Evolutionary conservation across 2,113 vertebrate species (phyloP).

Genomic region (Daubentonia madagascariensis): DNA sequence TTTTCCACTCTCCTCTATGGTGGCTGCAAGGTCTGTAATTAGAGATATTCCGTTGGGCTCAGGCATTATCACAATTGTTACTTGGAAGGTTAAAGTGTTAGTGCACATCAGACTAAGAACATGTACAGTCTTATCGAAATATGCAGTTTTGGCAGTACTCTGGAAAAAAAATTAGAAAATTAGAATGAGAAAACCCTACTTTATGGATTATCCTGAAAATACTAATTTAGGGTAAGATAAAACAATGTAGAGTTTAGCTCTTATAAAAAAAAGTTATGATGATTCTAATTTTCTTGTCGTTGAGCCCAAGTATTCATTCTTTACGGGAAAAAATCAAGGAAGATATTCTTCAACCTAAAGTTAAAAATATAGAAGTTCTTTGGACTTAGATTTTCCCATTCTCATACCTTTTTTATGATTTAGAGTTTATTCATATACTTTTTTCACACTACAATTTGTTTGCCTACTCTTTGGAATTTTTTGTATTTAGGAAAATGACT

Average conservation of each 20-base stretch:
- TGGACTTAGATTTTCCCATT: background rate
- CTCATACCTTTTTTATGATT: background rate
- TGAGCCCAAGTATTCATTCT: background rate
- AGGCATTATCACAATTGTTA: conserved; percentile 47
- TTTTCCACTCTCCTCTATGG: background rate
- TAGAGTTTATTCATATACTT: background rate
- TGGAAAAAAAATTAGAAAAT: background rate
- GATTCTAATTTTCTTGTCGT: background rate
- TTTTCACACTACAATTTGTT: background rate
- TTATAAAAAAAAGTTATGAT: background rate
- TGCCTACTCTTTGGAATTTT: background rate
- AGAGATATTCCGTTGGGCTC: conserved; percentile 25
- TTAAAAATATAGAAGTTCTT: background rate
- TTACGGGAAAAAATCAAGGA: background rate
- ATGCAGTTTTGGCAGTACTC: background rate
- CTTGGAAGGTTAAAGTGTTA: conserved; percentile 33
- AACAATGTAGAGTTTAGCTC: background rate
- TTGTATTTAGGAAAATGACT: background rate
- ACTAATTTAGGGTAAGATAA: background rate
- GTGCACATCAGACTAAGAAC: background rate
- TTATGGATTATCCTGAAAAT: background rate
- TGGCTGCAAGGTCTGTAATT: conserved; percentile 46
- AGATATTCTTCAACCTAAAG: background rate
- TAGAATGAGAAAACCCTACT: background rate
- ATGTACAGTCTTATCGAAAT: background rate